Conservation (phyloP, 2,888 invertebrate species). For the Nomada fucata region DNA sequence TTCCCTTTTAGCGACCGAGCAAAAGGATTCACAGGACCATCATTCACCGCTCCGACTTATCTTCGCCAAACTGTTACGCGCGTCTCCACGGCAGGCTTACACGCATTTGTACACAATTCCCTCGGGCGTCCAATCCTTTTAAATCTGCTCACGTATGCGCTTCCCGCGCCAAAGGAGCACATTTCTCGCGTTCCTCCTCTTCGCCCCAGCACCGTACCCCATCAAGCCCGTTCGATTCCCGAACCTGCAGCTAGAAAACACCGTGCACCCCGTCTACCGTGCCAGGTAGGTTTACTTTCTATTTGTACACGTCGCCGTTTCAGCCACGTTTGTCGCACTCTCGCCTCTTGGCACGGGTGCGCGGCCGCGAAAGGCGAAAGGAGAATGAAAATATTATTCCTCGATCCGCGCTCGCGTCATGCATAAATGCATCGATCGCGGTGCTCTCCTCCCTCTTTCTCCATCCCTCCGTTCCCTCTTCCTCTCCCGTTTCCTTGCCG, state of each 20-base stretch:
- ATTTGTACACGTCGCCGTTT: slow-evolving; percentile 46
- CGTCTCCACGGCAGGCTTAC: too few species aligned
- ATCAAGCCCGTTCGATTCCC: not conserved
- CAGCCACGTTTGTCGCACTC: slow-evolving; percentile 18
- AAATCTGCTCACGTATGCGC: too few species aligned
- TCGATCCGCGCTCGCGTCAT: slow-evolving; percentile 77
- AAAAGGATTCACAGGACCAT: too few species aligned
- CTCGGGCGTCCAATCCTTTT: too few species aligned
- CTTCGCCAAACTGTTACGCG: too few species aligned
- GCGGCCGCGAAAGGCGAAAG: slow-evolving; percentile 67
- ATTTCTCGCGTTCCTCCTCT: too few species aligned
- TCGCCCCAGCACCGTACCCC: not conserved
- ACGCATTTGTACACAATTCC: too few species aligned
- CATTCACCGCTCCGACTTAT: too few species aligned
- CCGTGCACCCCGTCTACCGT: slow-evolving; percentile 8
- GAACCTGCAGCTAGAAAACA: slow-evolving; percentile 20
- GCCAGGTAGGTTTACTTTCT: slow-evolving; percentile 45
- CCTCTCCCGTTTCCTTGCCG: slow-evolving; percentile 41
- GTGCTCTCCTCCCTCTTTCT: slow-evolving; percentile 56
- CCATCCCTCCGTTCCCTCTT: not conserved
- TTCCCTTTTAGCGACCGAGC: too few species aligned
- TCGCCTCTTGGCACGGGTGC: slow-evolving; percentile 57
- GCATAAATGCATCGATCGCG: slow-evolving; percentile 72
- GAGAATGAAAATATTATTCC: slow-evolving; percentile 82
- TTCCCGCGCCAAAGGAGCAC: too few species aligned